phyloP scores from a whole-genome alignment of 1,140 invertebrate species.

The Macrobrachium nipponense region DNA sequence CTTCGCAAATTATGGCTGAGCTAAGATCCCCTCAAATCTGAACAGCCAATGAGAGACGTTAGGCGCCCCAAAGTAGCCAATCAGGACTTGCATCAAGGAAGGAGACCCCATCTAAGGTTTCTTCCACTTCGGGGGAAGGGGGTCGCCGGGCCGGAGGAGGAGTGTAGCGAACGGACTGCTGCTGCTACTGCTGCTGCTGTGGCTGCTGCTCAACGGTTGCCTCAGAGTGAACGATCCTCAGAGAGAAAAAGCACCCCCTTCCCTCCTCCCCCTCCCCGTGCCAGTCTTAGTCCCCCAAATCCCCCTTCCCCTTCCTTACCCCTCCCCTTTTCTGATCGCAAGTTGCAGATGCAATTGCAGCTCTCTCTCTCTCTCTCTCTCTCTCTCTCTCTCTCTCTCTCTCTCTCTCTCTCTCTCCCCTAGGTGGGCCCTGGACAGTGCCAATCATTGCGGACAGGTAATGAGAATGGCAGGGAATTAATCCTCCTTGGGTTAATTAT shows the following conservation, averaged over 20 bases:
- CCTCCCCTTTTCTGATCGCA: constrained; percentile 34
- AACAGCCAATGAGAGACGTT: constrained; percentile 34
- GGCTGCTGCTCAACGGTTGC: background rate
- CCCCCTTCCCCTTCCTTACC: too few relatives aligned
- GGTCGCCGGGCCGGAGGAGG: background rate
- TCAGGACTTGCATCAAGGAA: constrained; percentile 32
- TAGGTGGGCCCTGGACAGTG: constrained; percentile 45
- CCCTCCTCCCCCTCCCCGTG: too few relatives aligned
- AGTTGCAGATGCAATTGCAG: constrained; percentile 47
- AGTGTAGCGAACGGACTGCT: background rate
- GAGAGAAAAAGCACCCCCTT: constrained; percentile 37
- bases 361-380: too few relatives aligned
- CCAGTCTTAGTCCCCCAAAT: too few relatives aligned
- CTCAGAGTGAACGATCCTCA: constrained; percentile 45
- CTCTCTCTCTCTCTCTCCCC: background rate
- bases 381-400: too few relatives aligned
- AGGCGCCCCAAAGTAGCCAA: constrained; percentile 33
- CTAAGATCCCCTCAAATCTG: constrained; percentile 42
- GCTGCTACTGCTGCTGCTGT: background rate
- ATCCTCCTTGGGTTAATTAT: constrained; percentile 47
- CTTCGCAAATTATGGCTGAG: constrained; percentile 24
- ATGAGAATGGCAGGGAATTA: constrained; percentile 44
- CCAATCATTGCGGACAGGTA: constrained; percentile 57
- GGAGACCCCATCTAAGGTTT: constrained; percentile 43
- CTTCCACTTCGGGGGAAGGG: constrained; percentile 36